These are phyloP conservation scores for Drosophila ironensis DNA, from an alignment of 1,140 invertebrate species.

Conservation along the genomic window DNA sequence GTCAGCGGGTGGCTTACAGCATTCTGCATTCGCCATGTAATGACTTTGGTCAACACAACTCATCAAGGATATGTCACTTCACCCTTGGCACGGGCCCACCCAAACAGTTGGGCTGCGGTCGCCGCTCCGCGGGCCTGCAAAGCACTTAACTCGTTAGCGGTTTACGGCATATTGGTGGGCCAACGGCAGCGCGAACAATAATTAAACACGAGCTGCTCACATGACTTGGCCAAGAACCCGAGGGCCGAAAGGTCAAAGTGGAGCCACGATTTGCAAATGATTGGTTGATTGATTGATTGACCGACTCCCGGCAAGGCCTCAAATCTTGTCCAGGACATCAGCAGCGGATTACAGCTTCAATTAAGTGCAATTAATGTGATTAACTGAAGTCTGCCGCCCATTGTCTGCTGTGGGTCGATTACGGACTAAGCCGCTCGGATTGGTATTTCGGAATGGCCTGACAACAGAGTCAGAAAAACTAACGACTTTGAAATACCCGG, in stretches of 20 bases:
- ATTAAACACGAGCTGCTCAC: slow-evolving; percentile 60
- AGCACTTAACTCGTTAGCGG: slow-evolving; percentile 79
- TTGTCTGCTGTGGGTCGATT: slow-evolving; percentile 33
- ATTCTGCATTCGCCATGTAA: slow-evolving; percentile 54
- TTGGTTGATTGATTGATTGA: slow-evolving; percentile 47
- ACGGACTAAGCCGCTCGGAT: slow-evolving; percentile 19
- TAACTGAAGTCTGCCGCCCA: slow-evolving; percentile 28
- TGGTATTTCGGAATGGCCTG: not conserved
- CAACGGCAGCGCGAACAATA: slow-evolving; percentile 62
- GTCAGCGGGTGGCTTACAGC: slow-evolving; percentile 43
- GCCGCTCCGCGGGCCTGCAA: slow-evolving; percentile 49
- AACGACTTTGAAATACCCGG: too few species aligned
- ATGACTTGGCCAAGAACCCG: not conserved
- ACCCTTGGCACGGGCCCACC: slow-evolving; percentile 9
- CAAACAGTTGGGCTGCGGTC: slow-evolving; percentile 43
- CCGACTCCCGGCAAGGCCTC: slow-evolving; percentile 30
- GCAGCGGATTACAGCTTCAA: slow-evolving; percentile 47
- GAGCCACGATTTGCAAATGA: slow-evolving; percentile 50
- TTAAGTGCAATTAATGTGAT: slow-evolving; percentile 72
- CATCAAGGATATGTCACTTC: slow-evolving; percentile 65
- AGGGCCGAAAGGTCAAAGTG: slow-evolving; percentile 24
- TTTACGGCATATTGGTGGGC: slow-evolving; percentile 74
- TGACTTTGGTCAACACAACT: slow-evolving; percentile 76
- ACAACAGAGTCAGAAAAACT: too few species aligned
- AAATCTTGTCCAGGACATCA: slow-evolving; percentile 42